phyloP scores from a whole-genome alignment of 2,113 vertebrate genomes.

The Mastomys coucha region DNA sequence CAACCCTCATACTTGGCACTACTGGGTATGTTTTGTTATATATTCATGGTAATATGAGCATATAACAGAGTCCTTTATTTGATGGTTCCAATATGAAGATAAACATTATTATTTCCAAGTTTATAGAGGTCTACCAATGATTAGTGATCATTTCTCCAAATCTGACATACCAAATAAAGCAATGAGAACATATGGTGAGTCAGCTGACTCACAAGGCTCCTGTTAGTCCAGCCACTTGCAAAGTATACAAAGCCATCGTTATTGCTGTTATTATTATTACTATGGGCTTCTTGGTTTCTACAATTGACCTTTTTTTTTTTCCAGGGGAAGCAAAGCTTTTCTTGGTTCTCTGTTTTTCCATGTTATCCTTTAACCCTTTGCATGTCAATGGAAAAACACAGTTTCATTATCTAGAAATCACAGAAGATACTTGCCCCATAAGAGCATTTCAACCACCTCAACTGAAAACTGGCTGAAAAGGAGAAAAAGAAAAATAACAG shows the following conservation, averaged over 20 bases:
- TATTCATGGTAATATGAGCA: background rate
- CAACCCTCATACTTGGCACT: background rate
- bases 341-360: background rate
- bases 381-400: background rate
- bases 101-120: constrained; percentile 7
- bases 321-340: background rate
- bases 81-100: background rate
- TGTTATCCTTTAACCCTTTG: background rate
- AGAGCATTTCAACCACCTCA: background rate
- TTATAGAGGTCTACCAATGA: constrained; percentile 9
- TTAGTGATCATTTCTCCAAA: constrained; percentile 32
- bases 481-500: background rate
- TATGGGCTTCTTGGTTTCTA: background rate
- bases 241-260: background rate
- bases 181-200: background rate
- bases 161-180: background rate
- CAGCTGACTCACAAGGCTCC: background rate
- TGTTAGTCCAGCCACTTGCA: background rate
- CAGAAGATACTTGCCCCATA: background rate
- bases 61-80: background rate
- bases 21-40: background rate
- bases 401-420: background rate
- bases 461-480: background rate
- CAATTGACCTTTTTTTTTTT: background rate
- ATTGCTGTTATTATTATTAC: background rate